Base-by-base conservation (phyloP, 2,888 invertebrate genomes). In the Tenthredo distinguenda region DNA sequence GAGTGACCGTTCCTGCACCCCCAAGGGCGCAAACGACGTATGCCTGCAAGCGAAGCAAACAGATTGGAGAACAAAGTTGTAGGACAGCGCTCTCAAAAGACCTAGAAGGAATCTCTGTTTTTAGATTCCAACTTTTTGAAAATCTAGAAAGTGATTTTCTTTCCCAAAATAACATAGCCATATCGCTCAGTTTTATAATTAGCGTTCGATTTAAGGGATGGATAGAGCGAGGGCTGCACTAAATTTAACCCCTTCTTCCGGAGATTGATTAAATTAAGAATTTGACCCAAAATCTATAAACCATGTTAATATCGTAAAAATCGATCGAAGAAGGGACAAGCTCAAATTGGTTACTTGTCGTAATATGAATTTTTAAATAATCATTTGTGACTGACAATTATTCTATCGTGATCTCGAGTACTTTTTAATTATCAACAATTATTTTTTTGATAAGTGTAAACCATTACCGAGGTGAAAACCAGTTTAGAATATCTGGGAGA, bases 11-110 rank as follows among this genome's bases (percentile, higher is more conserved):
- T 90, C 96, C 96, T 87, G 96, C 95, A 90, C 97, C 96, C 2
- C 97, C 97, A 88, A 97, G 94, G 2, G 97, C 96, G 92, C 97
- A 98, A 1, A 97, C 96, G 21, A 97, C 97, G 91, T 97, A 98
- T 90, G 97, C 97, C 97, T 97, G 92, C 15, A 93, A 93, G 87
- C 85, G 77, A 58, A 87, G 85, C 71, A 55, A 37, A 83, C 21
- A 31, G 40, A 62, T 62, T 62, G 55, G n/a, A 55, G 55, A 55
- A 55, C 55, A 55, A n/a, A n/a, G 62, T 26, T 62, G 9, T 26
- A 21, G 7, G 6, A 58, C 58, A 21, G 10, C 10, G 62, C n/a
- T 26, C 21, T 62, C 10, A 9, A 62, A 62, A 62, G 12, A 26
- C 26, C 62, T 58, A n/a, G 21, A 58, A 58, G 21, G 21, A 58